Percentiles rank a stretch among this genome's conserved stretches.
Conservation (phyloP, 2,888 invertebrate species). For the Dioctria linearis region DNA sequence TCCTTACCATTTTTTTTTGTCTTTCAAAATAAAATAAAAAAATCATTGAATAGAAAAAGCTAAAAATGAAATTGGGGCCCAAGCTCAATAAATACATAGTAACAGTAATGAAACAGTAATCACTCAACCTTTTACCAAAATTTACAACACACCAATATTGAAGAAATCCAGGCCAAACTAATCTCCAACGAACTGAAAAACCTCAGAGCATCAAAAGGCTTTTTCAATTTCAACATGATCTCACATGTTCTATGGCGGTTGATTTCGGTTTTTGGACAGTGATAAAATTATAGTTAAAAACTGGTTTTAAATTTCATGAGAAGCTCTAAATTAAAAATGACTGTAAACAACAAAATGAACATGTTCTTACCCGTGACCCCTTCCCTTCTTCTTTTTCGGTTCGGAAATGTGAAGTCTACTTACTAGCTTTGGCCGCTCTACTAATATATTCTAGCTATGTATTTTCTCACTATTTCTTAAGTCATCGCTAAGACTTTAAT, state of each 20-base stretch:
- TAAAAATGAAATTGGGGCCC: too few species aligned
- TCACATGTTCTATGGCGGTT: conserved; percentile 6
- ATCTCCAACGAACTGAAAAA: not conserved
- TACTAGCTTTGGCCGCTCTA: not conserved
- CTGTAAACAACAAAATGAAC: not conserved
- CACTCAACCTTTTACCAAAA: too few species aligned
- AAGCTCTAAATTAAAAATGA: not conserved
- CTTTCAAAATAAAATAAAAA: too few species aligned
- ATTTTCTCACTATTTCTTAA: conserved; percentile 17
- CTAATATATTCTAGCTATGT: not conserved
- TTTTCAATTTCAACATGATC: conserved; percentile 7
- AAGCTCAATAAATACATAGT: too few species aligned
- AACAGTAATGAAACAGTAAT: too few species aligned
- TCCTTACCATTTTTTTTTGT: too few species aligned
- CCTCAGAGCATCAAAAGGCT: too few species aligned
- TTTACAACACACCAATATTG: not conserved
- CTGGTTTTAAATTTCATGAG: conserved; percentile 12
- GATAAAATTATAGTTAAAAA: conserved; percentile 10
- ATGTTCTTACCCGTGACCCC: not conserved
- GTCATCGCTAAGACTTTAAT: not conserved
- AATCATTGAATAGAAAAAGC: too few species aligned
- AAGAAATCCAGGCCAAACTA: not conserved
- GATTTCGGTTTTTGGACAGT: not conserved
- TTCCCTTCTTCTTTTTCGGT: not conserved
- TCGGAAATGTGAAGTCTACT: not conserved